Percentiles rank a stretch among this genome's conserved stretches.
Evolutionary conservation across 2,113 vertebrate species (phyloP).

Genomic region (Balaeniceps rex): DNA sequence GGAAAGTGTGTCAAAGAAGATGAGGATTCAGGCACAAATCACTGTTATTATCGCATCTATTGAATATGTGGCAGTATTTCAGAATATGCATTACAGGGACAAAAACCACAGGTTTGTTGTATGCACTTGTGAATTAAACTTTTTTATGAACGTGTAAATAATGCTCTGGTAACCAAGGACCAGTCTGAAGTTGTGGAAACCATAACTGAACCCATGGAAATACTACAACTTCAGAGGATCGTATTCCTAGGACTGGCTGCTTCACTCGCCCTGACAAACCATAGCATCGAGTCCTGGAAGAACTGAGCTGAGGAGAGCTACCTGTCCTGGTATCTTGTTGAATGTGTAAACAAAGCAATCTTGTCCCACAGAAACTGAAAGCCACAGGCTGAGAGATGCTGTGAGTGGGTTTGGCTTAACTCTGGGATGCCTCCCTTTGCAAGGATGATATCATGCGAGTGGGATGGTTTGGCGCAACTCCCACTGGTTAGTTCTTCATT

Average conservation of each 20-base stretch:
- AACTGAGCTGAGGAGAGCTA: background rate
- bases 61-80: background rate
- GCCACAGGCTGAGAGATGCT: background rate
- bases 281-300: background rate
- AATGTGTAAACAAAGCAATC: background rate
- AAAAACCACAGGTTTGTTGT: background rate
- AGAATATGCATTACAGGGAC: background rate
- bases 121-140: background rate
- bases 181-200: background rate
- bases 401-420: background rate
- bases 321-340: background rate
- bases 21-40: background rate
- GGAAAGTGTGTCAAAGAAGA: background rate
- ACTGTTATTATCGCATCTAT: background rate
- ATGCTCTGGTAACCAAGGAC: background rate
- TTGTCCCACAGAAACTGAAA: background rate
- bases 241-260: background rate
- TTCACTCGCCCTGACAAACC: background rate
- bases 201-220: background rate
- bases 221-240: background rate
- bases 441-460: background rate
- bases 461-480: conserved; percentile 36
- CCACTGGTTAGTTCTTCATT: conserved; percentile 42
- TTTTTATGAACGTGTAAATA: background rate
- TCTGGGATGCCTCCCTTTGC: background rate